Conservation (phyloP, 2,888 invertebrate genomes). For the Archaeoteleia sp. region DNA sequence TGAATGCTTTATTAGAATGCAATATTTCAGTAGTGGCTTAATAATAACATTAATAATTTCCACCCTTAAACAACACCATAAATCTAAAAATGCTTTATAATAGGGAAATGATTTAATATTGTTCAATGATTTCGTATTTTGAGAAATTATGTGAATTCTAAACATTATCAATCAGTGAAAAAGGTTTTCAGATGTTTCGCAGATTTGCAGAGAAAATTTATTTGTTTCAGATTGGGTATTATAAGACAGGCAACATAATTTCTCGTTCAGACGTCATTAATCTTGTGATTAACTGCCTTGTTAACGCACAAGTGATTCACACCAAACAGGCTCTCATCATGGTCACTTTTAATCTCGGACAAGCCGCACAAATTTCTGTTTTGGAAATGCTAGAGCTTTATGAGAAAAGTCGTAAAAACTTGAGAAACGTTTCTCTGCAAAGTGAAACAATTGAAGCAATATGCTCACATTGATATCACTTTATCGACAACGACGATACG, state of each 20-base stretch:
- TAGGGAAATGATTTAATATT: no score
- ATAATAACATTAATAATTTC: no score
- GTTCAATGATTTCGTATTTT: no score
- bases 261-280: slow-evolving; percentile 1
- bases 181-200: no score
- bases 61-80: no score
- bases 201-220: not conserved
- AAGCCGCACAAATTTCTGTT: not conserved
- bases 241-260: not conserved
- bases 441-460: slow-evolving; percentile 1
- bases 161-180: no score
- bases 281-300: slow-evolving; percentile 1
- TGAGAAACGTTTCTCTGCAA: not conserved
- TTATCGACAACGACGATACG: not conserved
- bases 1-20: no score
- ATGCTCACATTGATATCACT: not conserved
- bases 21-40: no score
- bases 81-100: no score
- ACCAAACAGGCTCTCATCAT: not conserved
- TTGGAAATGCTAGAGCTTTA: not conserved
- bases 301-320: not conserved
- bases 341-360: not conserved
- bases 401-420: not conserved
- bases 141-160: no score
- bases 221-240: not conserved